Conservation (phyloP, 92 coral and sea anemone species). For the Chrysogorgia sp. region DNA sequence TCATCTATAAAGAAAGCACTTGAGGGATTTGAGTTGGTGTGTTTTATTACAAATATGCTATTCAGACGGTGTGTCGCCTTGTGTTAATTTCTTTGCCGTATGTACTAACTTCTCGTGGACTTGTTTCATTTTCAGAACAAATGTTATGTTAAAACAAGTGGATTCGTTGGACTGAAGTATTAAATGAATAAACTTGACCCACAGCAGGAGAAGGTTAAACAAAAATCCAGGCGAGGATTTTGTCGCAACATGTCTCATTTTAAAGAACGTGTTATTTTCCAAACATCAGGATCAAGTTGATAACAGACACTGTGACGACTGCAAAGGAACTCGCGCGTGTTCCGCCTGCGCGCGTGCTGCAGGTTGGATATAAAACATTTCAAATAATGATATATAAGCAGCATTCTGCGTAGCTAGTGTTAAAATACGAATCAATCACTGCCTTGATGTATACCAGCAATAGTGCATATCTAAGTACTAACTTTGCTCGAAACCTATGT, state of each 20-base stretch:
- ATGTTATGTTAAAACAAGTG: slow-evolving; percentile 32
- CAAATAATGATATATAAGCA: too few relatives aligned
- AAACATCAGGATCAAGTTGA: slow-evolving; percentile 12
- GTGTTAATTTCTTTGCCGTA: neutral
- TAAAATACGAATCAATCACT: too few relatives aligned
- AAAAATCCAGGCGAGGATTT: slow-evolving; percentile 39
- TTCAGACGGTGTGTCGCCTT: neutral
- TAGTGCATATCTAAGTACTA: too few relatives aligned
- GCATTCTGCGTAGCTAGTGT: too few relatives aligned
- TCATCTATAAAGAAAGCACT: neutral
- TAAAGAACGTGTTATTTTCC: neutral
- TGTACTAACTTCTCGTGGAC: neutral
- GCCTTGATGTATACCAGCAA: too few relatives aligned
- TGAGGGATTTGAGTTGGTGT: neutral
- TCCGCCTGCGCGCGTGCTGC: neutral
- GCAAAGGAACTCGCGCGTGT: neutral
- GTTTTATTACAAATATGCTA: neutral
- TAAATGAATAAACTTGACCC: slow-evolving; percentile 34
- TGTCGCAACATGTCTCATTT: slow-evolving; percentile 17
- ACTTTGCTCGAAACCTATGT: too few relatives aligned
- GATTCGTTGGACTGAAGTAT: slow-evolving; percentile 15
- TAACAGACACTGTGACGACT: slow-evolving; percentile 1
- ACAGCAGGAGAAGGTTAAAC: slow-evolving; percentile 50
- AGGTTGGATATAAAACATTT: too few relatives aligned
- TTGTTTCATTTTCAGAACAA: slow-evolving; percentile 6